phyloP scores from a whole-genome alignment of 2,888 invertebrate species.

The Hirtodrosophila alboralis region DNA sequence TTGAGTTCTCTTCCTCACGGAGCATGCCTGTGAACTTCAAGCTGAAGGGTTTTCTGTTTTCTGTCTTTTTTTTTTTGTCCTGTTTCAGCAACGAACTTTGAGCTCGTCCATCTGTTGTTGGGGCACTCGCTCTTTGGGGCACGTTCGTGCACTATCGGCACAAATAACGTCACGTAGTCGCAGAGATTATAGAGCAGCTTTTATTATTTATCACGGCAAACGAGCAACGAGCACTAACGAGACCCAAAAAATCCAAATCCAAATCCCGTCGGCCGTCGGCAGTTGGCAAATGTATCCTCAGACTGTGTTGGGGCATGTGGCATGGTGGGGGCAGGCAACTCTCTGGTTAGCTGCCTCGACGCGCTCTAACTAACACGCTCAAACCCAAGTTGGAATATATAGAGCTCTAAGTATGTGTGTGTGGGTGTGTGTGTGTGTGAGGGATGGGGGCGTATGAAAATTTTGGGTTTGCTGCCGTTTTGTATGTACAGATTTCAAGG shows the following conservation, averaged over 20 bases:
- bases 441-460: conserved; percentile 7
- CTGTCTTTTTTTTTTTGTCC: no score
- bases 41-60: conserved; percentile 39
- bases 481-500: conserved; percentile 73
- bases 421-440: no score
- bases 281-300: conserved; percentile 23
- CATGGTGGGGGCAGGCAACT: no score
- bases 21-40: conserved; percentile 21
- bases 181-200: conserved; percentile 83
- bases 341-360: conserved; percentile 37
- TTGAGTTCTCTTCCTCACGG: conserved; percentile 26
- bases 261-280: conserved; percentile 74
- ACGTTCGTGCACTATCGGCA: conserved; percentile 82
- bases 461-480: conserved; percentile 9
- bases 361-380: conserved; percentile 42
- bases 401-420: conserved; percentile 2
- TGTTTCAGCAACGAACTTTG: conserved; percentile 10
- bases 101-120: conserved; percentile 2
- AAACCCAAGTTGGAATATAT: conserved; percentile 3
- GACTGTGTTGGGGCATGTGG: neutral
- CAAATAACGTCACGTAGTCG: conserved; percentile 84
- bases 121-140: conserved; percentile 56
- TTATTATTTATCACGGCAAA: conserved; percentile 81
- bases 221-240: conserved; percentile 77
- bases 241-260: conserved; percentile 75